These are phyloP conservation scores for Eubasilissa splendida DNA, from an alignment of 2,888 invertebrate genomes.

Conservation along the genomic window DNA sequence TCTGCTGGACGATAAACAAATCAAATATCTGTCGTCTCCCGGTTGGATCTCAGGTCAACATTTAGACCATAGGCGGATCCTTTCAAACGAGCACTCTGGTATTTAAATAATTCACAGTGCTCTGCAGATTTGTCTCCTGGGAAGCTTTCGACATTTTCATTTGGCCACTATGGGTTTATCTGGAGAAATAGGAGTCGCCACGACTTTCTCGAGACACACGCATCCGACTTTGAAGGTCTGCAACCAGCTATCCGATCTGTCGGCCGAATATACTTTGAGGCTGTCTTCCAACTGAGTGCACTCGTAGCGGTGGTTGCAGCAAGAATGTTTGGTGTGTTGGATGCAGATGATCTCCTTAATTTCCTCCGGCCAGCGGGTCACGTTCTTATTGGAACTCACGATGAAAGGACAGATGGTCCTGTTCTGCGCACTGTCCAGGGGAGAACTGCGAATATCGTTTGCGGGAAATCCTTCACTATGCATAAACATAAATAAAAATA, in stretches of 20 bases:
- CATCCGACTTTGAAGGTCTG: slow-evolving; percentile 44
- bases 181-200: background rate
- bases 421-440: slow-evolving; percentile 37
- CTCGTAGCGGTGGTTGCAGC: slow-evolving; percentile 33
- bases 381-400: slow-evolving; percentile 39
- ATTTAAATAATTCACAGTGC: background rate
- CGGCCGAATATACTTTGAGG: slow-evolving; percentile 16
- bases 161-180: background rate
- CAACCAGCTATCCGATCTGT: slow-evolving; percentile 32
- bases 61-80: no score
- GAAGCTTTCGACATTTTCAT: background rate
- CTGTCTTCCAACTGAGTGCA: slow-evolving; percentile 48
- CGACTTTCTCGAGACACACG: slow-evolving; percentile 37
- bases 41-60: no score
- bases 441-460: background rate
- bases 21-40: no score
- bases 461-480: background rate
- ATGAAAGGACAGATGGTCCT: slow-evolving; percentile 46
- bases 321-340: slow-evolving; percentile 6
- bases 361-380: slow-evolving; percentile 42
- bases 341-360: slow-evolving; percentile 45
- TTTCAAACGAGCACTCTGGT: no score
- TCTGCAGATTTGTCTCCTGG: background rate
- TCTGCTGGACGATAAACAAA: no score
- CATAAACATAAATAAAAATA: background rate